phyloP scores from a whole-genome alignment of 2,113 vertebrate genomes.

The Chiloscyllium plagiosum region DNA sequence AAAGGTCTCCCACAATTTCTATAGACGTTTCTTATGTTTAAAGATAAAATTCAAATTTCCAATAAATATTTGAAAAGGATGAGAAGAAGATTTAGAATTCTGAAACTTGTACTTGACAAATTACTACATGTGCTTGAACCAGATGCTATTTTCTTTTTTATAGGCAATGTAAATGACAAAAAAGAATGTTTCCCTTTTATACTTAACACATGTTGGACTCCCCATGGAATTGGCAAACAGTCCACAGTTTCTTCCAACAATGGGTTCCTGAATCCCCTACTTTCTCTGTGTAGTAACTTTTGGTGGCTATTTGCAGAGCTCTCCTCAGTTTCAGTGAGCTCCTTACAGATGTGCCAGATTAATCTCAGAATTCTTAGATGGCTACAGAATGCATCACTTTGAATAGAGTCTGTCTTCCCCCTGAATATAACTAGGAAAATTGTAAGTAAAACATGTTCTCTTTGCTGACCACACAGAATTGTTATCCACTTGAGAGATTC shows the following conservation, averaged over 20 bases:
- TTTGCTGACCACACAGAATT: background rate
- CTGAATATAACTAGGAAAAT: background rate
- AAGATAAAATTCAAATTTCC: background rate
- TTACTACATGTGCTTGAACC: background rate
- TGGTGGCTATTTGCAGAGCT: background rate
- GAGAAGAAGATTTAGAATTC: background rate
- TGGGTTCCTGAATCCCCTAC: too few species aligned
- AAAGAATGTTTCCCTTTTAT: background rate
- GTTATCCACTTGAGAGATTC: too few species aligned
- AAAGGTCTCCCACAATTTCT: background rate
- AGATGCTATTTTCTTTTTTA: background rate
- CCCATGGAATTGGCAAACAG: background rate
- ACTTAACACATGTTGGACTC: background rate
- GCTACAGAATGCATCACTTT: background rate
- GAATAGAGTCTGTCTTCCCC: background rate
- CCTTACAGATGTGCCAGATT: background rate
- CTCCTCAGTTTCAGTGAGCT: background rate
- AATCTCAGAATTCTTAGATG: background rate
- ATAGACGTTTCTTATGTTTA: background rate
- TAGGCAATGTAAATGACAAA: background rate
- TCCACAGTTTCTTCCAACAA: background rate
- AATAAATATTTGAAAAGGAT: background rate
- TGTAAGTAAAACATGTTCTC: background rate
- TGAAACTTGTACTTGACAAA: background rate
- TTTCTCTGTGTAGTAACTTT: background rate